phyloP scores from a whole-genome alignment of 53 echinoderm and acorn worm species.

The Zoroaster sp. region DNA sequence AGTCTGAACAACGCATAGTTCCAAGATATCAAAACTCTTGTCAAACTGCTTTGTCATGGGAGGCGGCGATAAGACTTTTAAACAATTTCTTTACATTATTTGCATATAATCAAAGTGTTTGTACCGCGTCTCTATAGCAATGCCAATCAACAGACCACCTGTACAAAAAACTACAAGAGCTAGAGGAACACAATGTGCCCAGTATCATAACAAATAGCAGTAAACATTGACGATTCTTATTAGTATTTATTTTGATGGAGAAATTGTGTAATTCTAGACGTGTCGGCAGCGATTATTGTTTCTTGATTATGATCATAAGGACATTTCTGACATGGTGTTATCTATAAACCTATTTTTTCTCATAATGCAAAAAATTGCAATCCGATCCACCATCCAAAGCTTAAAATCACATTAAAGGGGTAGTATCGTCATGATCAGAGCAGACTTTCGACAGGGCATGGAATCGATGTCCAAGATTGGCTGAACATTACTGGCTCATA shows the following conservation, averaged over 20 bases:
- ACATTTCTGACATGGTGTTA: too few species aligned
- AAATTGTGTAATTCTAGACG: not conserved
- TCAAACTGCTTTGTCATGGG: not conserved
- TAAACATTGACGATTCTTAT: not conserved
- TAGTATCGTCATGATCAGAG: too few species aligned
- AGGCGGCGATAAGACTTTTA: not conserved
- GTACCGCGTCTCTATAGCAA: conserved; percentile 77
- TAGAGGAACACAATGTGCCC: not conserved
- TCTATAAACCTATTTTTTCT: too few species aligned
- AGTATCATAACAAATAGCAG: not conserved
- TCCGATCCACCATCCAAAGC: too few species aligned
- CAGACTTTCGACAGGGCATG: too few species aligned
- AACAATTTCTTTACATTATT: conserved; percentile 12
- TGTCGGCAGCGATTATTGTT: too few species aligned
- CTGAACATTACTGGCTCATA: too few species aligned
- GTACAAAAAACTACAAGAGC: too few species aligned
- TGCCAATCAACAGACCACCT: conserved; percentile 54
- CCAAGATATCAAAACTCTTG: not conserved
- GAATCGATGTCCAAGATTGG: too few species aligned
- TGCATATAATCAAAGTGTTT: conserved; percentile 60
- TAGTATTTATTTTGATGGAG: not conserved
- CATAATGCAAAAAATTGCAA: too few species aligned
- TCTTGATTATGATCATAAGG: too few species aligned
- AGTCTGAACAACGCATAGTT: not conserved
- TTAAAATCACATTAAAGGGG: too few species aligned